Conservation (phyloP, 2,888 invertebrate species). For the Himalopsyche japonica region DNA sequence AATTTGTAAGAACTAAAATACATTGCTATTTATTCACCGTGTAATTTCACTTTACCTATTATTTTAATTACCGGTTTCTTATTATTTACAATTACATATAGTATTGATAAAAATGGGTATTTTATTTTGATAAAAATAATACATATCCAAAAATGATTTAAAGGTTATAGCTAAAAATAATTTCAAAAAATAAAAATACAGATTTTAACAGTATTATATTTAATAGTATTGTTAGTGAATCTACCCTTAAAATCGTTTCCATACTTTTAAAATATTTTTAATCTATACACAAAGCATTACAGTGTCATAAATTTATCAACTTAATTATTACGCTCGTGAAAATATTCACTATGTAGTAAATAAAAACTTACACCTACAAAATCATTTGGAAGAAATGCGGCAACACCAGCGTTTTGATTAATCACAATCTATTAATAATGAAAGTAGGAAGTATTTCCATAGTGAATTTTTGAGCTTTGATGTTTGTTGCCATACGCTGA, state of each 20-base stretch:
- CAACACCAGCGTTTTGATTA: constrained; percentile 19
- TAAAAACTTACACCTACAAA: constrained; percentile 12
- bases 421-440: constrained; percentile 33
- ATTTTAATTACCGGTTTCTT: no score
- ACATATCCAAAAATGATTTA: no score
- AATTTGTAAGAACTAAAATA: no score
- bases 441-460: constrained; percentile 2
- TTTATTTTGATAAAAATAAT: no score
- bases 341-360: constrained; percentile 11
- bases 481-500: constrained; percentile 5
- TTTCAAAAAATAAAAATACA: no score
- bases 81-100: no score
- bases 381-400: not conserved
- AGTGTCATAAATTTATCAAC: not conserved
- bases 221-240: no score
- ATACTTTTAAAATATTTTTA: not conserved
- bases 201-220: no score
- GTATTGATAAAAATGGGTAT: no score
- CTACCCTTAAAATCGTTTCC: not conserved
- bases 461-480: constrained; percentile 20
- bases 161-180: no score
- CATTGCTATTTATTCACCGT: no score
- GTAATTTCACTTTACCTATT: no score
- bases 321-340: constrained; percentile 14
- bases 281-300: not conserved